Conservation (phyloP, 2,888 invertebrate species). For the Rotaria macrura region DNA sequence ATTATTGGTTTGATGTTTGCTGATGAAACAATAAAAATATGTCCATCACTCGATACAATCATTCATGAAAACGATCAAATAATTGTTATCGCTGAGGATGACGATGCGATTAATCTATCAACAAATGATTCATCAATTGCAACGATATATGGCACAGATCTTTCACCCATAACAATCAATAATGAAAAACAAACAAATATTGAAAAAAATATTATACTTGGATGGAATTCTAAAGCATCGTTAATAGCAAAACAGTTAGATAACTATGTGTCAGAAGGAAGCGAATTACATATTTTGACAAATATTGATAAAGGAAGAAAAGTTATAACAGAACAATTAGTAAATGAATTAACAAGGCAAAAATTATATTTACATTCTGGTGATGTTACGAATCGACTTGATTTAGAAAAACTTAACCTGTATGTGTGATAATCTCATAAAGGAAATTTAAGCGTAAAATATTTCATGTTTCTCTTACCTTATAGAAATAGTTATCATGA, state of each 20-base stretch:
- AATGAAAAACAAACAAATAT: not conserved
- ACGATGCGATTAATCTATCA: not conserved
- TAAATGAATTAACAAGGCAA: not conserved
- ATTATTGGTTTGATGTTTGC: not conserved
- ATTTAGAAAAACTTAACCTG: slow-evolving; percentile 2
- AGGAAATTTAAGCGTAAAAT: not conserved
- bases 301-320: not conserved
- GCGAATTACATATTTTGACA: not conserved
- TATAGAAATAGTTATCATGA: not conserved
- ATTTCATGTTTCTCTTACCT: not conserved
- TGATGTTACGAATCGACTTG: not conserved
- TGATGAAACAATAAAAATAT: slow-evolving; percentile 7
- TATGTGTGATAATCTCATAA: not conserved
- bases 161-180: not conserved
- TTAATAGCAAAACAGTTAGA: not conserved
- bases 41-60: not conserved
- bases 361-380: not conserved
- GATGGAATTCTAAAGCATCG: not conserved
- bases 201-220: not conserved
- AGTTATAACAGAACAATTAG: not conserved
- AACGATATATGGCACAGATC: not conserved
- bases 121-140: not conserved
- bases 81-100: slow-evolving; percentile 2
- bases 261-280: not conserved
- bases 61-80: not conserved